Base-by-base conservation (phyloP, 2,888 invertebrate genomes). In the Notodonta dromedarius region DNA sequence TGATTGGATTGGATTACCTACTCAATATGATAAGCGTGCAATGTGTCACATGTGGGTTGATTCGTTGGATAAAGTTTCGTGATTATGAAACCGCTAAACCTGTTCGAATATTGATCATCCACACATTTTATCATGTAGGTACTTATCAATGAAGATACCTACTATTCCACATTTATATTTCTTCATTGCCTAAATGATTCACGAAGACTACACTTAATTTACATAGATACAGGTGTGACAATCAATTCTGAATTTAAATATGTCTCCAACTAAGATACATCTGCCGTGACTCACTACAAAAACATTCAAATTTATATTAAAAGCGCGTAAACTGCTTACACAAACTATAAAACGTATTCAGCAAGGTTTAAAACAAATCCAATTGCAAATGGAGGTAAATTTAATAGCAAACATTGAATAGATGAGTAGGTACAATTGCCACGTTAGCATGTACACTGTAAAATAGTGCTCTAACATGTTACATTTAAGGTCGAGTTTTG, bases 281-380 rank as follows among this genome's bases (percentile, higher is more conserved):
- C 35, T 68, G 65, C 56, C 4, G 58, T 77, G 75, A 75, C 64
- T 75, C 80, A 83, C 64, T 65, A 58, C 63, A 59, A 72, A 77
- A 77, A 74, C 69, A 83, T 82, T 68, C 71, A 67, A 69, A 59
- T 76, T 72, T 69, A 78, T 69, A 78, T 74, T 72, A 76, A 74
- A 80, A 75, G 69, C 73, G 71, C 73, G 74, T 79, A 69, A 74
- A 76, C 61, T 65, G 75, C 76, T 80, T 74, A 75, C 71, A 76
- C 77, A 77, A 75, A 77, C 74, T 76, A 80, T 76, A 73, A 74
- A 69, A 72, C 70, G 72, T 79, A 80, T 77, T 79, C 75, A 76
- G 69, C 82, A 82, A 87, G 87, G 86, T 81, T 82, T 76, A 80
- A 79, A 77, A 76, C 74, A 74, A 78, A 80, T 78, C 80, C 74